These are phyloP conservation scores for Momotus momota DNA, from an alignment of 2,797 vertebrate species.

Conservation along the genomic window DNA sequence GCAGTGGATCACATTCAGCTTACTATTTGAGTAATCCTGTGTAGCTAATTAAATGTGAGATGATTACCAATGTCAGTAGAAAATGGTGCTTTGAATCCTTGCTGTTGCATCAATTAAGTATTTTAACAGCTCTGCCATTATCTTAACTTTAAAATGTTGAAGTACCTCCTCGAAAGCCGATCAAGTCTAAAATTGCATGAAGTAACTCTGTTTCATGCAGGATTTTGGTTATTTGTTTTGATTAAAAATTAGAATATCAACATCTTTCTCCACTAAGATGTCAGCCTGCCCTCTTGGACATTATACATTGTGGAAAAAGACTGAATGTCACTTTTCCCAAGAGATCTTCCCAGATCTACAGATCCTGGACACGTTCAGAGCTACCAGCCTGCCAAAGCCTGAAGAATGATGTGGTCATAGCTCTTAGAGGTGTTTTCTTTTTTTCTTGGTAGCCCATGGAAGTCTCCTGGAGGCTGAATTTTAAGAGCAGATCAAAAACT, in stretches of 20 bases:
- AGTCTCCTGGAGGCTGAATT: neutral
- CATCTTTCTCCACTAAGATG: neutral
- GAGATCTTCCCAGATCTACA: neutral
- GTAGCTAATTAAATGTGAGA: neutral
- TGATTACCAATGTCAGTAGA: accelerated
- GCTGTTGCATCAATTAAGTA: neutral
- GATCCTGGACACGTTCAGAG: neutral
- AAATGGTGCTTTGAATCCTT: neutral
- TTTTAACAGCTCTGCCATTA: neutral
- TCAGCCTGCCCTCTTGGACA: neutral
- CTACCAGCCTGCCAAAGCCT: neutral
- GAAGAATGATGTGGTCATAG: neutral
- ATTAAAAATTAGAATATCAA: neutral
- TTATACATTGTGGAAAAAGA: neutral
- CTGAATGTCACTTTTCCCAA: neutral
- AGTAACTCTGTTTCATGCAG: neutral
- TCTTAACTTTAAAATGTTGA: neutral
- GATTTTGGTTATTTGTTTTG: neutral
- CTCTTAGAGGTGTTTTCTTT: neutral
- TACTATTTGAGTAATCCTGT: neutral
- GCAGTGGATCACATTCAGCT: neutral
- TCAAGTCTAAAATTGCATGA: neutral
- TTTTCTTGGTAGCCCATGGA: neutral
- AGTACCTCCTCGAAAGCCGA: neutral
- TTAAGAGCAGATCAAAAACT: neutral